A percentile compares a stretch with the other conserved stretches of the same genome.
phyloP scores from a whole-genome alignment of 92 coral and sea anemone genomes.

The Anthopleura xanthogrammica region DNA sequence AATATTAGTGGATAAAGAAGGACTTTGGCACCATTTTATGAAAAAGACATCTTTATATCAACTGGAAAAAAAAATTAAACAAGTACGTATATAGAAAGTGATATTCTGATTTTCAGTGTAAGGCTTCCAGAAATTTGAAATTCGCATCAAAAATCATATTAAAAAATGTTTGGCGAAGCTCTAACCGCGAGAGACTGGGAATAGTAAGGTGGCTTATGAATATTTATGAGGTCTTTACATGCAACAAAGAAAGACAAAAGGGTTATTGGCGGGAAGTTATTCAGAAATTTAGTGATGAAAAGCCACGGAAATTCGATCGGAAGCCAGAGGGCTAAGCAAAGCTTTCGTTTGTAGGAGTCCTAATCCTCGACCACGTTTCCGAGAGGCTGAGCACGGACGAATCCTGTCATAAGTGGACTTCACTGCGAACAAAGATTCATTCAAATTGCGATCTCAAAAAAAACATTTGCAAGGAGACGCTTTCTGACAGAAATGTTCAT shows the following conservation, averaged over 20 bases:
- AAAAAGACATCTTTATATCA: no score
- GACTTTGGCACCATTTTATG: no score
- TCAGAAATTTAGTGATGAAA: slow-evolving; percentile 35
- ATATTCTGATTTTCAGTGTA: neutral
- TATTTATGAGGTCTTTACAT: neutral
- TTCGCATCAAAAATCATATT: neutral
- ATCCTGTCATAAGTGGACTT: neutral
- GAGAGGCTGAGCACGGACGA: neutral
- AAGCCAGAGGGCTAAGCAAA: slow-evolving; percentile 4
- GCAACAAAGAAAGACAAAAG: slow-evolving; percentile 35
- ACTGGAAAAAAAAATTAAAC: no score
- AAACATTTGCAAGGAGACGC: neutral
- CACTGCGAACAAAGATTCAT: neutral
- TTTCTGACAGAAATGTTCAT: slow-evolving; percentile 1
- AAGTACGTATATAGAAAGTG: no score
- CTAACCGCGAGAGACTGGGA: slow-evolving; percentile 12
- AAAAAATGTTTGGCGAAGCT: no score
- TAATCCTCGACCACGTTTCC: neutral
- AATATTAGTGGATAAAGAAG: no score
- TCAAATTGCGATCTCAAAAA: neutral
- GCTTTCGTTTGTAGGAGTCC: neutral
- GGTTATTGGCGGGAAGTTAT: slow-evolving; percentile 38
- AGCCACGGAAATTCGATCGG: slow-evolving; percentile 32
- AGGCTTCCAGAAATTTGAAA: neutral
- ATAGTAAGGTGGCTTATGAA: slow-evolving; percentile 3